phyloP scores from a whole-genome alignment of 1,140 invertebrate genomes.

The Drosophila dunni region DNA sequence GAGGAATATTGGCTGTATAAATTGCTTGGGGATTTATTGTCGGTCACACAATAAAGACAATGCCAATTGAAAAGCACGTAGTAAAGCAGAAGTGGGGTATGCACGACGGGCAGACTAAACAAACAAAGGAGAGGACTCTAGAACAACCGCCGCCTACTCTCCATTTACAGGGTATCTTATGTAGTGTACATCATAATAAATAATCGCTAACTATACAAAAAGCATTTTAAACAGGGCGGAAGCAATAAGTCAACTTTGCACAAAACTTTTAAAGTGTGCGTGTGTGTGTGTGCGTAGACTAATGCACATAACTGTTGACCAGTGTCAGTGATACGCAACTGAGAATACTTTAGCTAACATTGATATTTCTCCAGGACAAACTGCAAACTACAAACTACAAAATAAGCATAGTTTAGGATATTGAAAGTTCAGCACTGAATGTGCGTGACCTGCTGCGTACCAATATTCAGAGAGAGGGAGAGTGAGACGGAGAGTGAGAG shows the following conservation, averaged over 20 bases:
- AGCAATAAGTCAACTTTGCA: not conserved
- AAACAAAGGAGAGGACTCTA: too few species aligned
- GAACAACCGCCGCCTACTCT: too few species aligned
- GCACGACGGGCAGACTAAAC: not conserved
- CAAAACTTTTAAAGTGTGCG: not conserved
- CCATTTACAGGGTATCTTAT: not conserved
- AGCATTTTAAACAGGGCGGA: not conserved
- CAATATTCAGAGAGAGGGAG: not conserved
- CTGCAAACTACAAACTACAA: not conserved
- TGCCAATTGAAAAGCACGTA: slow-evolving; percentile 45
- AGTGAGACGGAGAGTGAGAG: not conserved
- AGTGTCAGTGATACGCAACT: slow-evolving; percentile 1
- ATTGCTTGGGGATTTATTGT: slow-evolving; percentile 64
- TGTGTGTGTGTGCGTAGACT: slow-evolving; percentile 4
- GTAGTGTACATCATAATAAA: not conserved
- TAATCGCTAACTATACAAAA: not conserved
- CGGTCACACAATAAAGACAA: slow-evolving; percentile 39
- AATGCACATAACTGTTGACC: slow-evolving; percentile 7
- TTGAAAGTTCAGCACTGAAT: slow-evolving; percentile 3
- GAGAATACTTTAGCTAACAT: slow-evolving; percentile 3
- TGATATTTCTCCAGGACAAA: slow-evolving; percentile 6
- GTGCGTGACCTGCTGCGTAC: not conserved
- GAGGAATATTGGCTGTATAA: slow-evolving; percentile 57
- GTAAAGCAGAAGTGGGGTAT: not conserved
- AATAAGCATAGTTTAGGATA: slow-evolving; percentile 6